phyloP scores from a whole-genome alignment of 2,113 vertebrate genomes.

The Puma concolor region DNA sequence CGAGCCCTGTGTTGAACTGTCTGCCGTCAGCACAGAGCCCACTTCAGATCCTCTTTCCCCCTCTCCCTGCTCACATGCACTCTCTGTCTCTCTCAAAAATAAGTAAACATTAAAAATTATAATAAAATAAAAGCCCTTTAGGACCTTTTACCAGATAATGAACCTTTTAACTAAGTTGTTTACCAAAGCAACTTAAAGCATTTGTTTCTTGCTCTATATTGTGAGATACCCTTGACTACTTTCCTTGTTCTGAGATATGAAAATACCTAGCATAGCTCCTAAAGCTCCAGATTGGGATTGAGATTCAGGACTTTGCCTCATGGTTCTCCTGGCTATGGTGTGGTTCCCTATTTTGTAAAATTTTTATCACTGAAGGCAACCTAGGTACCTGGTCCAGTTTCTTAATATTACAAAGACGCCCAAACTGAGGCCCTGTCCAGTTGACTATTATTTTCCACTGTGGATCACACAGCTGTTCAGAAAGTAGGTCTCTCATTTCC shows the following conservation, averaged over 20 bases:
- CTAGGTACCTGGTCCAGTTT: not conserved
- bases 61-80: no score
- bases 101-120: not conserved
- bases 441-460: not conserved
- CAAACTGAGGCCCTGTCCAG: not conserved
- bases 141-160: not conserved
- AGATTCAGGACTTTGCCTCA: not conserved
- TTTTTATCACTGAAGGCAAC: not conserved
- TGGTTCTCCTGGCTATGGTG: not conserved
- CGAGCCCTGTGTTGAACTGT: no score
- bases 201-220: not conserved
- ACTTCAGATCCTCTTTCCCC: no score
- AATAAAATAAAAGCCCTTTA: not conserved
- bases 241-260: not conserved
- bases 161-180: slow-evolving; percentile 21
- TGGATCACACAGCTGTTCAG: not conserved
- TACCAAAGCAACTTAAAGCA: not conserved
- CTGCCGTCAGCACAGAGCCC: no score
- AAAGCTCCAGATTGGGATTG: not conserved
- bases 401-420: slow-evolving; percentile 15
- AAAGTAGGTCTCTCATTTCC: not conserved
- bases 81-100: no score
- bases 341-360: not conserved
- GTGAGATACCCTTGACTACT: not conserved
- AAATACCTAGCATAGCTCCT: not conserved